phyloP scores from a whole-genome alignment of 37 sponge, comb jelly and placozoan genomes.

The Oscarella lobularis region DNA sequence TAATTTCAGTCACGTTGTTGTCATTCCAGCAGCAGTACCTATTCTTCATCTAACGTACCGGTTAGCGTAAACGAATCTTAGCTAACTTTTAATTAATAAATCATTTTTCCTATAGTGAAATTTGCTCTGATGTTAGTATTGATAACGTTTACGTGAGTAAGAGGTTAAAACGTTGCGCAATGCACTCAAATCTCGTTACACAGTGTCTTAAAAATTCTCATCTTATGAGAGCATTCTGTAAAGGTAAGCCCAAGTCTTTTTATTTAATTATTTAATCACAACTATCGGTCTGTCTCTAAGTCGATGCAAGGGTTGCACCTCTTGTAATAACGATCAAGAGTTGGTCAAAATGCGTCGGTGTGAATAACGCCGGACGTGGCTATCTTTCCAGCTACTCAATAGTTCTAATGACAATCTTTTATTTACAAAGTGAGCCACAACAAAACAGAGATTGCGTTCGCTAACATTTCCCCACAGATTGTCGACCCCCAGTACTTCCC shows the following conservation, averaged over 20 bases:
- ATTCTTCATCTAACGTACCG: no score
- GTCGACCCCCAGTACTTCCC: no score
- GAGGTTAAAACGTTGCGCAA: no score
- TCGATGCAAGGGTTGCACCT: not conserved
- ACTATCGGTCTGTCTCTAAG: no score
- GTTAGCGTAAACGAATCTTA: no score
- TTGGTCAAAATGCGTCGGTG: not conserved
- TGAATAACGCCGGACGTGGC: not conserved
- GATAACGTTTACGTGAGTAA: not conserved
- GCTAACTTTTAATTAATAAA: no score
- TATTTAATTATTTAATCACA: not conserved
- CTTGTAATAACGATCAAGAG: not conserved
- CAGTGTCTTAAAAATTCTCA: no score
- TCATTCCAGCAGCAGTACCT: no score
- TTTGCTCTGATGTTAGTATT: not conserved
- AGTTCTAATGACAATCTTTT: not conserved
- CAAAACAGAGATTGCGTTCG: no score
- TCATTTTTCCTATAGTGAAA: not conserved
- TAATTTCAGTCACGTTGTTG: no score
- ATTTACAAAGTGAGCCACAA: not conserved
- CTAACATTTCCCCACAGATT: not conserved
- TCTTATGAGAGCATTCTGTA: not conserved
- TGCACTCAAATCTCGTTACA: no score
- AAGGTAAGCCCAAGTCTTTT: not conserved
- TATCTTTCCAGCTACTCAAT: not conserved